Percentiles rank a stretch among this genome's conserved stretches.
Conservation (phyloP, 2,113 vertebrate genomes). For the Lophius piscatorius region DNA sequence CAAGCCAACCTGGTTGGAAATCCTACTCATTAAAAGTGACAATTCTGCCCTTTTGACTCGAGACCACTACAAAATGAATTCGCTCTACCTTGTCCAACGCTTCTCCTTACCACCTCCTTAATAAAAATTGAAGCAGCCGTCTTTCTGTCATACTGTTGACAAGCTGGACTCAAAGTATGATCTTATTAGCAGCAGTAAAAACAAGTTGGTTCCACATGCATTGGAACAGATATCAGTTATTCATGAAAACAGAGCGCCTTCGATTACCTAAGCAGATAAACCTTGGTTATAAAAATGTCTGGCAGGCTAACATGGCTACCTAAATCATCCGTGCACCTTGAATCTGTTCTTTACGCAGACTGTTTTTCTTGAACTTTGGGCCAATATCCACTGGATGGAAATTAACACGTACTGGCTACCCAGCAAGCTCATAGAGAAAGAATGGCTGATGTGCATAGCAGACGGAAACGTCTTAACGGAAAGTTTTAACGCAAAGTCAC, state of each 20-base stretch:
- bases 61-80: no score
- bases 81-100: no score
- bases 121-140: no score
- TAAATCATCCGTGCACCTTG: constrained; percentile 26
- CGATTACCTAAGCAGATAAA: background rate
- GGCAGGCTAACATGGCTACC: constrained; percentile 28
- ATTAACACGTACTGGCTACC: constrained; percentile 19
- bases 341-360: constrained; percentile 4
- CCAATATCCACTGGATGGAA: constrained; percentile 35
- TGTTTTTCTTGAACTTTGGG: constrained; percentile 23
- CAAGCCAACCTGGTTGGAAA: no score
- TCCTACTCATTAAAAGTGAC: no score
- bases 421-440: constrained; percentile 21
- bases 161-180: no score
- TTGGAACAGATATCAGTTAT: constrained; percentile 7
- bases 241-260: background rate
- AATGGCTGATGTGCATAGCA: constrained; percentile 58
- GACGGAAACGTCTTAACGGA: constrained; percentile 23
- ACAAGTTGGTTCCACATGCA: constrained; percentile 19
- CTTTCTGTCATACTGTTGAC: no score
- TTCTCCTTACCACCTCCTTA: no score
- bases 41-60: no score
- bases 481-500: constrained; percentile 30
- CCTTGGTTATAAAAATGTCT: constrained; percentile 12
- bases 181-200: constrained; percentile 22